Percentiles rank a stretch among this genome's conserved stretches.
These are phyloP conservation scores for Tinea semifulvella DNA, from an alignment of 2,888 invertebrate genomes.

Conservation along the genomic window DNA sequence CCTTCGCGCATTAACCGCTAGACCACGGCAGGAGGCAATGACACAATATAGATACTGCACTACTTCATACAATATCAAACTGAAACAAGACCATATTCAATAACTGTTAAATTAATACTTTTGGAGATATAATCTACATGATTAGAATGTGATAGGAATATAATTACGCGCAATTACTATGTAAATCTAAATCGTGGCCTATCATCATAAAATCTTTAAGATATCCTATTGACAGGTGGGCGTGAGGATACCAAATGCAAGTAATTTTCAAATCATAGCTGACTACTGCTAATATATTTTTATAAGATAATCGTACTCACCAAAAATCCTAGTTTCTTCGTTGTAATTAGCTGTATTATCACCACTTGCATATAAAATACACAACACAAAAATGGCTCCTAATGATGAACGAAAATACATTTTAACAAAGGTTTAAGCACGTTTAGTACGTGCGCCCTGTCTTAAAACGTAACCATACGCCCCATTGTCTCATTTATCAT, in stretches of 20 bases:
- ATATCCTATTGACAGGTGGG: conserved; percentile 11
- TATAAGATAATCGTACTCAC: conserved; percentile 33
- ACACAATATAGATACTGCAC: too few relatives aligned
- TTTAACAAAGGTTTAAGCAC: conserved; percentile 43
- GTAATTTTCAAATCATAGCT: not conserved
- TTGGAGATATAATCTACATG: too few relatives aligned
- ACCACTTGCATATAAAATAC: conserved; percentile 66
- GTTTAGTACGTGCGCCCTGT: conserved; percentile 39
- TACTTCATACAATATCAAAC: too few relatives aligned
- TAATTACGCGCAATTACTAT: too few relatives aligned
- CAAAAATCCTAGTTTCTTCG: conserved; percentile 58
- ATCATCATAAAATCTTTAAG: conserved; percentile 5
- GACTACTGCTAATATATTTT: not conserved
- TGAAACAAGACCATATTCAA: too few relatives aligned
- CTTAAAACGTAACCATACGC: conserved; percentile 46
- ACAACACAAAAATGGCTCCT: conserved; percentile 67
- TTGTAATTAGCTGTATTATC: conserved; percentile 60
- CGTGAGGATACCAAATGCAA: conserved; percentile 9
- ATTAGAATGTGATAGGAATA: too few relatives aligned
- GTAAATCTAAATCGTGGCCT: not conserved
- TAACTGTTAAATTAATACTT: too few relatives aligned
- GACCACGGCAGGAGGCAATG: too few relatives aligned
- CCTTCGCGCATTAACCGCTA: too few relatives aligned
- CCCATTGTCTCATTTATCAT: conserved; percentile 52
- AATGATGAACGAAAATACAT: conserved; percentile 58